phyloP scores from a whole-genome alignment of 2,888 invertebrate genomes.

The Acrobasis repandana region DNA sequence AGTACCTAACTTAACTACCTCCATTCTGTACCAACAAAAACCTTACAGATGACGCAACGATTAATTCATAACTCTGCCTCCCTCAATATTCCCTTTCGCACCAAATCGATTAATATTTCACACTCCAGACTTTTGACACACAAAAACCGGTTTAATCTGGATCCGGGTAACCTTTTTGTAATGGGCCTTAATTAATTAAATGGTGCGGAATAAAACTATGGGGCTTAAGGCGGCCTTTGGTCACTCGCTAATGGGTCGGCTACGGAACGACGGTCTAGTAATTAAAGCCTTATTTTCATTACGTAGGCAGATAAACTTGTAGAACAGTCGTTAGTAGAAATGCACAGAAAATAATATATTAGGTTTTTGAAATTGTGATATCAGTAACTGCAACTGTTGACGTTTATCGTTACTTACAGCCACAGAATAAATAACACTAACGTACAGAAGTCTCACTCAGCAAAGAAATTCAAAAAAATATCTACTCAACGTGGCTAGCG shows the following conservation, averaged over 20 bases:
- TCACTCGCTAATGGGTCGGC: slow-evolving; percentile 19
- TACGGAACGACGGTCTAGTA: not conserved
- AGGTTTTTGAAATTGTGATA: too few species aligned
- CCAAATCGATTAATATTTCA: slow-evolving; percentile 23
- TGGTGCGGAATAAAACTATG: slow-evolving; percentile 38
- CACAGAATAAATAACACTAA: too few species aligned
- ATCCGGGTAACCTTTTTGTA: slow-evolving; percentile 33
- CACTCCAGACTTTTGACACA: slow-evolving; percentile 27
- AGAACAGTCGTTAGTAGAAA: too few species aligned
- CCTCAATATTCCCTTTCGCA: not conserved
- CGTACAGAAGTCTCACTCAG: too few species aligned
- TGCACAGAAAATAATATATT: too few species aligned
- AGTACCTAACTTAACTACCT: not conserved
- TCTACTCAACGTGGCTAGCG: too few species aligned
- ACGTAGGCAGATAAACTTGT: not conserved
- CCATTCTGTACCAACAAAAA: not conserved
- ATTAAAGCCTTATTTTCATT: slow-evolving; percentile 12
- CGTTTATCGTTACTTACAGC: too few species aligned
- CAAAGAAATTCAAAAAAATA: too few species aligned
- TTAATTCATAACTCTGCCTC: not conserved
- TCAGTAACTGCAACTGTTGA: too few species aligned
- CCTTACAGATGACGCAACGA: not conserved
- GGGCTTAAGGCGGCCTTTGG: slow-evolving; percentile 21
- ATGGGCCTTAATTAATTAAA: slow-evolving; percentile 39
- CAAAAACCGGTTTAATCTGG: slow-evolving; percentile 36